Evolutionary conservation across 30 jellyfish, hydroid and myxozoan species (phyloP), one percentile per base, ranked within the genome.

Genomic region (Aurelia coerulea): DNA sequence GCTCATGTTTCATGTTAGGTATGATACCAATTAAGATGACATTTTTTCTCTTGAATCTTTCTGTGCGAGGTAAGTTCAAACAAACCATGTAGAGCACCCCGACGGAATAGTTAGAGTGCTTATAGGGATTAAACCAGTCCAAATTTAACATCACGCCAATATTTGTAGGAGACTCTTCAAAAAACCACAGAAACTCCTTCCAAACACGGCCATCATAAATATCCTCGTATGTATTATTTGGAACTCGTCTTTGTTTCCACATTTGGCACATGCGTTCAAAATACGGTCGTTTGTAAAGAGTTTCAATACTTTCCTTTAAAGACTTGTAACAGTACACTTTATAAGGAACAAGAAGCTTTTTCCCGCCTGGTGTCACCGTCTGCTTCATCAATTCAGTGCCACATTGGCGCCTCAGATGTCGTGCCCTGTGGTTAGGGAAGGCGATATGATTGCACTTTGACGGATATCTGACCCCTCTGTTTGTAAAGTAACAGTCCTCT

Each of bases 1-100:
- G 90, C 54, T 79, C 90, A 19, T 79, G 73, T 51, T 62, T 41
- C 90, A 79, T 62, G 72, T 79, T 33, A 10, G 90, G 86, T 11
- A 79, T 79, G 11, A 79, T 79, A 4, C 90, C 90, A 79, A 79
- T 10, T 14, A 1, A 33, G 23, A 62, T 41, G 33, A 79, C 85
- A 37, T 79, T 79, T 79, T 64, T 50, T 35, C 54, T 65, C 64
- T 65, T 63, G 52, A 79, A 79, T 37, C 87, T 79, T 23, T 37
- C 72, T 23, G 69, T 59, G 19, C 90, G 33, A 9, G 85, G 87
- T 13, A 79, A 49, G 62, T 65, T 79, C 85, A 79, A 29, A 31
- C 73, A 62, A 65, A 79, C 90, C 41, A 65, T n/a, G 64, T 78
- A 31, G 53, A 42, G 53, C 2, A 76, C 87, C 15, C 87, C 80